Percentiles rank a stretch among this genome's conserved stretches.
phyloP scores from a whole-genome alignment of 2,888 invertebrate genomes.

The Macaria notata region DNA sequence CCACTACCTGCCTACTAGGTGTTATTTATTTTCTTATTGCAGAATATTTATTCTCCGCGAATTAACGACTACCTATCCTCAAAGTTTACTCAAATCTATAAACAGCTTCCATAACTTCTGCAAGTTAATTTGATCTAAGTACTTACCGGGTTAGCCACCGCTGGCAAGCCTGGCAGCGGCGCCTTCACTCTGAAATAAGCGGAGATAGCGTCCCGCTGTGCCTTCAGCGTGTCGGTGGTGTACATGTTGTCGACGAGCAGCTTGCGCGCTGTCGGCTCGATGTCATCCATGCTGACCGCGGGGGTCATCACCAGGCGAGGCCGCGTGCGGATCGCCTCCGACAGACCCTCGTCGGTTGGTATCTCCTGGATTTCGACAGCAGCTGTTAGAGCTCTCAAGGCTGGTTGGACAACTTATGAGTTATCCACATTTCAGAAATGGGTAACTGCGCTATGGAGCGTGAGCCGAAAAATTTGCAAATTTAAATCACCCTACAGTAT shows the following conservation, averaged over 20 bases:
- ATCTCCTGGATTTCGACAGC: slow-evolving; percentile 11
- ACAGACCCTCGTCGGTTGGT: slow-evolving; percentile 9
- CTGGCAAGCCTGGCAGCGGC: slow-evolving; percentile 14
- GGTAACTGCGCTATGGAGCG: neutral
- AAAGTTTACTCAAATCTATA: too few species aligned
- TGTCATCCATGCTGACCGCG: slow-evolving; percentile 47
- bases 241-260: slow-evolving; percentile 35
- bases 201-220: slow-evolving; percentile 12
- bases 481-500: too few species aligned
- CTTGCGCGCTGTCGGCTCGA: slow-evolving; percentile 27
- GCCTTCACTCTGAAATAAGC: slow-evolving; percentile 16
- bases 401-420: too few species aligned
- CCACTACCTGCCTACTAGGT: neutral
- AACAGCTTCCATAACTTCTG: too few species aligned
- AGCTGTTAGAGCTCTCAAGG: too few species aligned
- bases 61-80: too few species aligned
- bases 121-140: neutral
- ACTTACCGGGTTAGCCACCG: slow-evolving; percentile 24
- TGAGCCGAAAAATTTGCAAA: too few species aligned
- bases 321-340: slow-evolving; percentile 30
- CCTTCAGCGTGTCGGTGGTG: slow-evolving; percentile 19
- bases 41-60: too few species aligned
- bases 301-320: slow-evolving; percentile 51
- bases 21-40: too few species aligned
- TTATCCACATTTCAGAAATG: neutral